phyloP scores from a whole-genome alignment of 2,113 vertebrate genomes.

The Ia io region DNA sequence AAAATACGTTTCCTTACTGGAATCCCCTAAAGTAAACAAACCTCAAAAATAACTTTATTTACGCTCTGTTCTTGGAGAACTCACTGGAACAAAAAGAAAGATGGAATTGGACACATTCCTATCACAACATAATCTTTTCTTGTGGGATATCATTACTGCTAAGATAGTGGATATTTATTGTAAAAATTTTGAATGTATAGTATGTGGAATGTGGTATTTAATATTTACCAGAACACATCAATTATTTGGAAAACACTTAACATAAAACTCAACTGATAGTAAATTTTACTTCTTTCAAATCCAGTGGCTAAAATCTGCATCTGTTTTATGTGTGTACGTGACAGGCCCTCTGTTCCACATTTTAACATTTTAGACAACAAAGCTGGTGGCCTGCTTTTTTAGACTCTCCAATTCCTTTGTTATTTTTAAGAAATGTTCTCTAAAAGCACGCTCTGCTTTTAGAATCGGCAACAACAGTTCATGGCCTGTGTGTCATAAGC shows the following conservation, averaged over 20 bases:
- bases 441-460: not conserved
- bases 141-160: not conserved
- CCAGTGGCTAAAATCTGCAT: not conserved
- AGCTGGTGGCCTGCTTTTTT: not conserved
- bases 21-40: not conserved
- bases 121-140: not conserved
- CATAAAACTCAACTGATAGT: not conserved
- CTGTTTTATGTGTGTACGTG: not conserved
- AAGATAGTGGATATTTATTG: not conserved
- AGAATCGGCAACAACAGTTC: not conserved
- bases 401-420: not conserved
- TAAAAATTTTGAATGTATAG: not conserved
- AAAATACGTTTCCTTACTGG: not conserved
- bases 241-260: slow-evolving; percentile 40
- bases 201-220: not conserved
- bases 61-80: not conserved
- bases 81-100: not conserved
- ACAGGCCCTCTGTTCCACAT: not conserved
- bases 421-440: not conserved
- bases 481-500: not conserved
- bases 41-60: not conserved
- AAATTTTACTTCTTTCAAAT: slow-evolving; percentile 15
- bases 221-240: not conserved
- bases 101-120: not conserved
- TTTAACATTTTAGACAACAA: not conserved